Percentiles rank a stretch among this genome's conserved stretches.
Conservation (phyloP, 37 sponge, comb jelly and placozoan species). For the Haliclona indistincta region DNA sequence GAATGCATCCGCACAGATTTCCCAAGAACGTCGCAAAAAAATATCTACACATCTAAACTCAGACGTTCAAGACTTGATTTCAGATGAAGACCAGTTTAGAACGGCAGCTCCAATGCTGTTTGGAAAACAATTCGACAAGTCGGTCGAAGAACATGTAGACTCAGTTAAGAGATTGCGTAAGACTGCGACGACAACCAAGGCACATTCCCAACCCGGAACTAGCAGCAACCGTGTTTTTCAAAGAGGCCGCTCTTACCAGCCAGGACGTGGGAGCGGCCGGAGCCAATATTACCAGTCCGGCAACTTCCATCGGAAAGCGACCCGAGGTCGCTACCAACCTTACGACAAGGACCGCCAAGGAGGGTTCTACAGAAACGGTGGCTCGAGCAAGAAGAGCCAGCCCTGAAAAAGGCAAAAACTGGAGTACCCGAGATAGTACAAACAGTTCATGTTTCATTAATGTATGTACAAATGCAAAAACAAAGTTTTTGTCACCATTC, state of each 20-base stretch:
- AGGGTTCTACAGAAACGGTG: conserved; percentile 5
- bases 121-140: conserved; percentile 18
- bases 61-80: not conserved
- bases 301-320: no score
- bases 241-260: conserved; percentile 11
- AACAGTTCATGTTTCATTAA: no score
- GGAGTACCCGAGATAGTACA: no score
- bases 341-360: not conserved
- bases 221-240: conserved; percentile 17
- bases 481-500: no score
- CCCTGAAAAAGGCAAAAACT: not conserved
- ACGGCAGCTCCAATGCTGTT: conserved; percentile 14
- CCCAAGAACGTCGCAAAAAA: not conserved
- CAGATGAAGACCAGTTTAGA: not conserved
- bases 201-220: not conserved
- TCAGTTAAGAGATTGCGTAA: not conserved
- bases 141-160: conserved; percentile 19
- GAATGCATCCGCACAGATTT: conserved; percentile 13
- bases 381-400: not conserved
- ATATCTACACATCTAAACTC: not conserved
- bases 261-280: conserved; percentile 7
- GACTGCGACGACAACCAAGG: not conserved
- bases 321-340: not conserved
- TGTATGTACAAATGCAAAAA: no score
- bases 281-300: conserved; percentile 4